These are phyloP conservation scores for Phortica okadai DNA, from an alignment of 2,888 invertebrate genomes.

Conservation along the genomic window DNA sequence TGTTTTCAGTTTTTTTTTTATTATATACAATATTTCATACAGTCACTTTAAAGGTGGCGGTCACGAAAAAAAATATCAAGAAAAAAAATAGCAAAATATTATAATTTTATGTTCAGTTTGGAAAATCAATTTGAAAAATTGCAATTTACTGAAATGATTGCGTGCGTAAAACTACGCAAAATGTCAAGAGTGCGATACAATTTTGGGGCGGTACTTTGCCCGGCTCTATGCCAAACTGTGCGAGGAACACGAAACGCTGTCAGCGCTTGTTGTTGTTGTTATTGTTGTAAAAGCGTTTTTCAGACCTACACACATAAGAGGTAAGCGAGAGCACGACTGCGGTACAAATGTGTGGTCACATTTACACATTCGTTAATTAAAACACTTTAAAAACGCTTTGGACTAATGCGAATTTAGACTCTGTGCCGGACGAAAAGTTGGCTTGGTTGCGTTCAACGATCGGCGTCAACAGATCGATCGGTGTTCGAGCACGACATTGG, in stretches of 20 bases:
- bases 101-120: conserved; percentile 23
- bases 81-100: conserved; percentile 24
- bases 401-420: conserved; percentile 23
- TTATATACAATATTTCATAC: conserved; percentile 22
- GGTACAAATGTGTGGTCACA: conserved; percentile 24
- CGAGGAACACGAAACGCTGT: conserved; percentile 7
- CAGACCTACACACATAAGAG: neutral
- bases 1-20: neutral
- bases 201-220: conserved; percentile 10
- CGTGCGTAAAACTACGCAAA: conserved; percentile 45
- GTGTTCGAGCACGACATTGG: conserved; percentile 55
- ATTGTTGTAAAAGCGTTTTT: neutral
- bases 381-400: conserved; percentile 43
- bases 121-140: conserved; percentile 30
- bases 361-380: conserved; percentile 63
- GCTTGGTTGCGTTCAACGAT: neutral
- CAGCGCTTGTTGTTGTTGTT: neutral
- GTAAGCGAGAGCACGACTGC: neutral
- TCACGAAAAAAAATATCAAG: conserved; percentile 26
- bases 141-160: conserved; percentile 35
- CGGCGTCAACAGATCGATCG: neutral
- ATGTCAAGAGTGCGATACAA: conserved; percentile 52
- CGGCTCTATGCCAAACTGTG: neutral
- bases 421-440: neutral
- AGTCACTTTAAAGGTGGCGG: conserved; percentile 40